phyloP scores from a whole-genome alignment of 2,888 invertebrate species.

The Lasioglossum leucozonium region DNA sequence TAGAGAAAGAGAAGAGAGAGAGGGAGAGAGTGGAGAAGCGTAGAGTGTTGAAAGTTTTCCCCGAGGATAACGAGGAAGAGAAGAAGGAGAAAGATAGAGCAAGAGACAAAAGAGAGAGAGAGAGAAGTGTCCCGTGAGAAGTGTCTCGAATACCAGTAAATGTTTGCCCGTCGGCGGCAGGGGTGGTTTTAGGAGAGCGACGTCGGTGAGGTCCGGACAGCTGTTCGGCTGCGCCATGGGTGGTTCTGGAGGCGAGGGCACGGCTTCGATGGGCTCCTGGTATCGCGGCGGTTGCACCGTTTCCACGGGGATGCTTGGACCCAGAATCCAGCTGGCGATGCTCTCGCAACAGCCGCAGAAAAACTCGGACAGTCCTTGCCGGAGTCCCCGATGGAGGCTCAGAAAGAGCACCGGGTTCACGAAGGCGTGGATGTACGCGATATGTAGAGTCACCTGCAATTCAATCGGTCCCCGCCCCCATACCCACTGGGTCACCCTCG shows the following conservation, averaged over 20 bases:
- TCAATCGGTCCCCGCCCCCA: too few species aligned
- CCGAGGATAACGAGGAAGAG: neutral
- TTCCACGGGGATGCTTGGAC: constrained; percentile 76
- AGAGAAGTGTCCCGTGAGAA: constrained; percentile 10
- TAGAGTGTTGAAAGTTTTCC: neutral
- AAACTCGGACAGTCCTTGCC: constrained; percentile 89
- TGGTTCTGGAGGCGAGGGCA: constrained; percentile 76
- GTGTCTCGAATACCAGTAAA: constrained; percentile 64
- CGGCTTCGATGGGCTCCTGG: constrained; percentile 73
- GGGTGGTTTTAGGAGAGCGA: constrained; percentile 81
- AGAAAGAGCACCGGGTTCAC: constrained; percentile 93
- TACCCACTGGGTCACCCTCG: too few species aligned
- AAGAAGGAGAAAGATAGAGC: neutral
- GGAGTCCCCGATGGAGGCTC: constrained; percentile 90
- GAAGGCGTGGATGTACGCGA: constrained; percentile 94
- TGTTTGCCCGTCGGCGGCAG: constrained; percentile 81
- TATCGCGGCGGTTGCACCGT: constrained; percentile 78
- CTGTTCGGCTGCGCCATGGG: constrained; percentile 65
- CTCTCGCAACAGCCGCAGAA: constrained; percentile 91
- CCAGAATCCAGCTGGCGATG: constrained; percentile 87
- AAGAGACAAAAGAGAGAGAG: neutral
- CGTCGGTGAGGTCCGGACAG: constrained; percentile 77
- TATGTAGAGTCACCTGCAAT: constrained; percentile 91
- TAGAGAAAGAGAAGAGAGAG: neutral
- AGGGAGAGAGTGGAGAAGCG: neutral